These are phyloP conservation scores for Plebejus anna DNA, from an alignment of 2,888 invertebrate species.

Conservation along the genomic window DNA sequence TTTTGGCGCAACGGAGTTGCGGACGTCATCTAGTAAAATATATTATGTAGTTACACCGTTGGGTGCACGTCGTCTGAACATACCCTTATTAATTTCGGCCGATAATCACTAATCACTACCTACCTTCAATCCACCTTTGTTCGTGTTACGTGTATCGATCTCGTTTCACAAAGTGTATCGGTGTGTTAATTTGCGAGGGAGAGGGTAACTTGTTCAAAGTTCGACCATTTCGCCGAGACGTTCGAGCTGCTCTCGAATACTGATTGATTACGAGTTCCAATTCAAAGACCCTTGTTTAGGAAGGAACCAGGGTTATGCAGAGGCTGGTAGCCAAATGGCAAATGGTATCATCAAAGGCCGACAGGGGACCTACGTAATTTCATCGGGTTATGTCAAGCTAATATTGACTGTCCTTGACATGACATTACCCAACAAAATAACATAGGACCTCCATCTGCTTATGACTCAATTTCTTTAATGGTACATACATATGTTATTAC, in stretches of 20 bases:
- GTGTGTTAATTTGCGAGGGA: slow-evolving; percentile 9
- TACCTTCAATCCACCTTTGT: not conserved
- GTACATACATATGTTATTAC: not conserved
- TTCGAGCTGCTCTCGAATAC: not conserved
- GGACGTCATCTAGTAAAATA: too few species aligned
- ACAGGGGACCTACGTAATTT: too few species aligned
- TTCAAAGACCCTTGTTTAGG: not conserved
- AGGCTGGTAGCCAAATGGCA: too few species aligned
- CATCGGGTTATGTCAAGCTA: too few species aligned
- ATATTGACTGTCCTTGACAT: too few species aligned
- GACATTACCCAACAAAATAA: too few species aligned
- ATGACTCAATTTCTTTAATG: too few species aligned
- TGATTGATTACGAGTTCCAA: slow-evolving; percentile 6
- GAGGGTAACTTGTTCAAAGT: not conserved
- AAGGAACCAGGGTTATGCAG: too few species aligned
- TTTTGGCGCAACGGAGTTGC: too few species aligned
- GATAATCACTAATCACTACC: not conserved
- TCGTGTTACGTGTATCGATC: not conserved
- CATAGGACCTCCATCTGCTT: too few species aligned
- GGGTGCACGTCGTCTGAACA: not conserved
- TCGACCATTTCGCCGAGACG: slow-evolving; percentile 11
- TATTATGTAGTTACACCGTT: too few species aligned
- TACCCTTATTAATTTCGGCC: not conserved
- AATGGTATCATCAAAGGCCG: too few species aligned
- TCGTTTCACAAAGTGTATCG: slow-evolving; percentile 11